Evolutionary conservation across 2,888 invertebrate species (phyloP), one percentile per base, ranked within the genome.

Genomic region (Fissipunctia ypsillon): DNA sequence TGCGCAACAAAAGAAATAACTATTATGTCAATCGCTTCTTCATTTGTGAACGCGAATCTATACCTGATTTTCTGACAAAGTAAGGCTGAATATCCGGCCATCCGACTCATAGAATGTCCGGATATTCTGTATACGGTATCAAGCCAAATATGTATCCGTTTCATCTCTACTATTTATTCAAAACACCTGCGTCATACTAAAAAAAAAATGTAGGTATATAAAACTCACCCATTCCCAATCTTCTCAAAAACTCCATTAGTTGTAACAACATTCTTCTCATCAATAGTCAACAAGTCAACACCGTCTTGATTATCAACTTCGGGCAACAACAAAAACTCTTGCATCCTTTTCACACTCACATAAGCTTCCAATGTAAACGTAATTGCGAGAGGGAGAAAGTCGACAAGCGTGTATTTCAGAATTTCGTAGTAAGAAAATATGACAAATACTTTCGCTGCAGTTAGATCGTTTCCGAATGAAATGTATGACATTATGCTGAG

Each of bases 401-500:
- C 97, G 0, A 98, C 98, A 93, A 98, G 97, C 0, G 97, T 97
- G 73, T 98, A 97, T 59, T 98, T 97, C 6, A 98, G 92, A 75
- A 98, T 97, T 86, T 98, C 98, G 90, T 98, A 98, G 85, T 98
- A 97, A 0, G 98, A 97, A 43, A 98, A 97, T 50, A 98, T 97
- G 12, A 98, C 98, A 91, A 98, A 98, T 0, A 98, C 95, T 90
- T 97, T 97, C 69, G 98, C 97, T 0, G 99, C 97, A 0, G 97
- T 98, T 4, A 99, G 94, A 76, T 96, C 93, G 87, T 98, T 96
- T 0, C 97, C 97, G 43, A 97, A 93, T 0, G 97, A 95, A 3
- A 97, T 96, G 89, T 97, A 98, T 0, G 97, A 96, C 14, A 98
- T 94, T 28, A 99, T 97, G 2, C 98, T 98, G 0, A 98, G 93